Evolutionary conservation across 2,797 vertebrate species (phyloP).

Genomic region (Telmatherina bonti): DNA sequence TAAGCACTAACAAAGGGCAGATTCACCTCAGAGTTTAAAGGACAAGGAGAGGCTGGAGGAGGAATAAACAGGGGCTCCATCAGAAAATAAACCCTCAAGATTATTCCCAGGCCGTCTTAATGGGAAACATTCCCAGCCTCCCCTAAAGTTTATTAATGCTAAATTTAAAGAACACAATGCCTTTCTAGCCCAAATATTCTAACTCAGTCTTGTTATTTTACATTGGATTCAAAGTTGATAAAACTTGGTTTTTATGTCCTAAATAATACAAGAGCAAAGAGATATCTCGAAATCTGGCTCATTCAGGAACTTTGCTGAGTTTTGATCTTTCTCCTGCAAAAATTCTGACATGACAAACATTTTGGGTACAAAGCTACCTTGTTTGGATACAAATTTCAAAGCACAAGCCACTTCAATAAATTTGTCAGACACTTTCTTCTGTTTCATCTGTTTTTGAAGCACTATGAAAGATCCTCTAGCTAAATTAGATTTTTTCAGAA

Average conservation of each 20-base stretch:
- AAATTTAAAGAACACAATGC: slow-evolving; percentile 1
- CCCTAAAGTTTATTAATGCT: background rate
- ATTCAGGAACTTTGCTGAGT: background rate
- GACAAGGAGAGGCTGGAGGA: slow-evolving; percentile 24
- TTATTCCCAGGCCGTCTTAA: slow-evolving; percentile 54
- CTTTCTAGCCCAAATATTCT: background rate
- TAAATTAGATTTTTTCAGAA: slow-evolving; percentile 9
- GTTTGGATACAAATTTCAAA: slow-evolving; percentile 2
- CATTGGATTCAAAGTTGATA: background rate
- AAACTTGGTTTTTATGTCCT: background rate
- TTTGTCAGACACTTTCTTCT: slow-evolving; percentile 13
- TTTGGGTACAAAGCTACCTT: slow-evolving; percentile 1
- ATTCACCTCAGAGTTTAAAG: slow-evolving; percentile 12
- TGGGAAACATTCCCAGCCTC: slow-evolving; percentile 14
- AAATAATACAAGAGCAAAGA: background rate
- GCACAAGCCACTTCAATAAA: background rate
- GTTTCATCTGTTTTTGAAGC: slow-evolving; percentile 4
- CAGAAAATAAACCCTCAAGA: slow-evolving; percentile 30
- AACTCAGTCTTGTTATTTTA: background rate
- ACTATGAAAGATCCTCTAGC: background rate
- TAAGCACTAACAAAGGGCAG: slow-evolving; percentile 34
- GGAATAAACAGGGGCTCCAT: slow-evolving; percentile 36
- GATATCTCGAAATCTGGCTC: background rate
- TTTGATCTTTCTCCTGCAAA: slow-evolving; percentile 8
- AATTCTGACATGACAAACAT: slow-evolving; percentile 13